A percentile compares a stretch with the other conserved stretches of the same genome.
Conservation (phyloP, 2,113 vertebrate species). For the Peromyscus maniculatus region DNA sequence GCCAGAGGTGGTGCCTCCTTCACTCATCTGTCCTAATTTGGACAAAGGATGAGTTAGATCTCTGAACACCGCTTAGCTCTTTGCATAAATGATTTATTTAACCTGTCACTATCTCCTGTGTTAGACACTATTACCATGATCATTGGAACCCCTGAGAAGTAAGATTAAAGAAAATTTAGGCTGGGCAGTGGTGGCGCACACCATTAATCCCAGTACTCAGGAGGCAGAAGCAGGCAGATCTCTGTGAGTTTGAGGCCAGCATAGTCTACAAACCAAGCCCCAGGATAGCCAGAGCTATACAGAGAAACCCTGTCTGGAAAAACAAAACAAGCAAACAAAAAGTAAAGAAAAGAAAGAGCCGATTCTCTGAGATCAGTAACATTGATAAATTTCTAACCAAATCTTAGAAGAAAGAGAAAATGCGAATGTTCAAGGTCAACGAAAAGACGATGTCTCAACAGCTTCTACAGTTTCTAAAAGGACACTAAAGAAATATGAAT, state of each 20-base stretch:
- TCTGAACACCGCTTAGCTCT: not conserved
- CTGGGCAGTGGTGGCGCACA: not conserved
- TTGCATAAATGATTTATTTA: not conserved
- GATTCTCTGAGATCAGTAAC: not conserved
- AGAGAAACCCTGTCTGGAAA: not conserved
- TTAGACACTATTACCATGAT: not conserved
- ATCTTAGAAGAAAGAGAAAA: not conserved
- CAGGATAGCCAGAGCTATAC: not conserved
- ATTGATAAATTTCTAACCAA: not conserved
- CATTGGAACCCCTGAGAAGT: not conserved
- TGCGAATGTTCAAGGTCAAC: not conserved
- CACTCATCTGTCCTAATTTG: not conserved
- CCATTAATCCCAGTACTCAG: not conserved
- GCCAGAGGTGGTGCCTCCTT: not conserved
- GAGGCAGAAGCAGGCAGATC: not conserved
- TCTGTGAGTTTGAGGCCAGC: not conserved
- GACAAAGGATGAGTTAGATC: not conserved
- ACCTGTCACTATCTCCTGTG: not conserved
- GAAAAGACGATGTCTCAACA: not conserved
- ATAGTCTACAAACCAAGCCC: not conserved
- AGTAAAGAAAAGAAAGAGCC: not conserved
- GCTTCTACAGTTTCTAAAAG: not conserved
- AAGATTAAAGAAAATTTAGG: not conserved
- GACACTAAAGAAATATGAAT: not conserved
- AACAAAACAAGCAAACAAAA: not conserved